Evolutionary conservation across 2,888 invertebrate species (phyloP), one percentile per base, ranked within the genome.

Genomic region (Gibbula magus): DNA sequence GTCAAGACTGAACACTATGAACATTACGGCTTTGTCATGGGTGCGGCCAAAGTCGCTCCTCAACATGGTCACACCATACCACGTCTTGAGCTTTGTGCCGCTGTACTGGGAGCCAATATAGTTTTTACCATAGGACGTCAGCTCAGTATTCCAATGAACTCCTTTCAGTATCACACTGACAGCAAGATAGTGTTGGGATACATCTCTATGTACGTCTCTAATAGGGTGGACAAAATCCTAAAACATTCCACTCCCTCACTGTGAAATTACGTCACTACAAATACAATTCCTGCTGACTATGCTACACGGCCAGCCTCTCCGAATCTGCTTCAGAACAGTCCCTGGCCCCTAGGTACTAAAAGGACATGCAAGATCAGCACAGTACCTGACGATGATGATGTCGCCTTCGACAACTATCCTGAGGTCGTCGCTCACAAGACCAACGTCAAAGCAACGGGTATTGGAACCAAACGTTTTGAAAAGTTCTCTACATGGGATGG

Each of bases 171-270:
- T 39, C 78, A 76, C 79, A 82, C 77, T 0, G 84, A 84, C 51
- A 83, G 83, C 53, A 52, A 76, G 22, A 79, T 85, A 0, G 79
- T 81, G 0, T 39, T 83, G 0, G 82, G 82, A 0, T 84, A 82
- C 56, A 79, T 82, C 22, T n/a, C 51, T 32, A 84, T n/a, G n/a
- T 84, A 84, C 35, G 79, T 82, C 0, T 32, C 29, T 7, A 82
- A 83, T 56, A 2, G 81, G 16, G 80, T 80, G 16, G 39, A 52
- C 5, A 53, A 75, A 0, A 84, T 85, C n/a, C 53, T 54, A 13
- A 45, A 53, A 5, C 10, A 45, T 0, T 75, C 78, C 2, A 16
- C 22, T 16, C 79, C 82, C 10, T n/a, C 73, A 3, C 80, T 81
- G 29, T 83, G 83, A 81, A 25, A 0, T 0, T 77, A 79, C 25